A percentile compares a stretch with the other conserved stretches of the same genome.
phyloP scores from a whole-genome alignment of 2,888 invertebrate genomes.

The Dynastes maya region DNA sequence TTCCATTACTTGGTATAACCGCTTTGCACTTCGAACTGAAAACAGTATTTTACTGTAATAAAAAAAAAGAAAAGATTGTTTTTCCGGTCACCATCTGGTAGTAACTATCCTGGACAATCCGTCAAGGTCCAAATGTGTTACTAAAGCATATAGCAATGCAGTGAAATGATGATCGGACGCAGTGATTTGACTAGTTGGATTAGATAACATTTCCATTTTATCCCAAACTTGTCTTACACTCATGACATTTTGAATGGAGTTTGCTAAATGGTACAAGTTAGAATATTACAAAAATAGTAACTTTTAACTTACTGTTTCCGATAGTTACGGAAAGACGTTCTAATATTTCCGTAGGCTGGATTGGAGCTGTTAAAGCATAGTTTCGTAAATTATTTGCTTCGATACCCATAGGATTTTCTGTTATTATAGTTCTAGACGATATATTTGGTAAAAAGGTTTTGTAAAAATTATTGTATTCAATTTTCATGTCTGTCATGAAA shows the following conservation, averaged over 20 bases:
- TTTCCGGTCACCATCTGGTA: conserved; percentile 69
- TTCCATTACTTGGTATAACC: conserved; percentile 31
- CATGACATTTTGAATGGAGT: conserved; percentile 74
- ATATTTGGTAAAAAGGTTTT: conserved; percentile 72
- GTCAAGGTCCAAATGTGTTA: conserved; percentile 83
- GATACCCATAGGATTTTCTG: conserved; percentile 81
- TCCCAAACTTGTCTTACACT: conserved; percentile 75
- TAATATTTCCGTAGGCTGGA: conserved; percentile 64
- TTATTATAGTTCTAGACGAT: conserved; percentile 76
- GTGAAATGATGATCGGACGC: conserved; percentile 75
- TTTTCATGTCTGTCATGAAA: conserved; percentile 80
- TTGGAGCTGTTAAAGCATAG: conserved; percentile 70
- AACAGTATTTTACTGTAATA: not conserved
- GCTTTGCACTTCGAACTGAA: conserved; percentile 63
- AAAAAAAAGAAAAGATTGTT: not conserved
- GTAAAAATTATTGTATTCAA: conserved; percentile 75
- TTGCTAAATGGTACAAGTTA: conserved; percentile 67
- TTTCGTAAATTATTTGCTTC: conserved; percentile 75
- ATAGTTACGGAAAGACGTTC: conserved; percentile 63
- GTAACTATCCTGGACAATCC: conserved; percentile 68
- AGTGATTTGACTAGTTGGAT: conserved; percentile 59
- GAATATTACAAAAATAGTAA: not conserved
- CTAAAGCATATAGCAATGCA: conserved; percentile 78
- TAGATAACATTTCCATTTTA: conserved; percentile 64
- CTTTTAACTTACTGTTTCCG: conserved; percentile 68